phyloP scores from a whole-genome alignment of 92 coral and sea anemone species.

The Porites rus region DNA sequence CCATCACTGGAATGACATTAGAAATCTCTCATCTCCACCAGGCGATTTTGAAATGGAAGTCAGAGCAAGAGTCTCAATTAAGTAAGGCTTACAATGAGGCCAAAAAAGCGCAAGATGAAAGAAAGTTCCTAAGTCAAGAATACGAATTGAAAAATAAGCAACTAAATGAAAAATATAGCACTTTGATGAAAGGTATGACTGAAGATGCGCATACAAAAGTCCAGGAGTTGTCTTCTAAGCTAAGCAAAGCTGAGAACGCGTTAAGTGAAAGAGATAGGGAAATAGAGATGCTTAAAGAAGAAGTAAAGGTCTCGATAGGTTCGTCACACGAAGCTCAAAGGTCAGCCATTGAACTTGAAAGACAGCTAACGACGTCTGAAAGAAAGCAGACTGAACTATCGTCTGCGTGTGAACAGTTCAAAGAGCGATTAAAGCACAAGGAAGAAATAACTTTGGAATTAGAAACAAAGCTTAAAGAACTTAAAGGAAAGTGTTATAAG shows the following conservation, averaged over 20 bases:
- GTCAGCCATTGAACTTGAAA: slow-evolving; percentile 71
- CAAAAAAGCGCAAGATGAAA: slow-evolving; percentile 84
- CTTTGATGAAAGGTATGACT: slow-evolving; percentile 73
- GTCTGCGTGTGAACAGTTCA: slow-evolving; percentile 65
- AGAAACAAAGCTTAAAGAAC: slow-evolving; percentile 53
- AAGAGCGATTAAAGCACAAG: slow-evolving; percentile 54
- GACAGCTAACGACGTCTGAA: slow-evolving; percentile 67
- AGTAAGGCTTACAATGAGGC: slow-evolving; percentile 64
- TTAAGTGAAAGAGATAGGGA: slow-evolving; percentile 78
- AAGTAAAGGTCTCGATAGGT: slow-evolving; percentile 62
- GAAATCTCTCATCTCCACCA: slow-evolving; percentile 90
- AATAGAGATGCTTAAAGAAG: slow-evolving; percentile 65
- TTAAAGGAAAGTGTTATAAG: slow-evolving; percentile 49
- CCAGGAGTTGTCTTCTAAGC: slow-evolving; percentile 65
- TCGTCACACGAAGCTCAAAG: slow-evolving; percentile 79
- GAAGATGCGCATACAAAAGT: slow-evolving; percentile 75
- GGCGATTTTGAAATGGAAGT: slow-evolving; percentile 86
- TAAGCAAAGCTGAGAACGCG: slow-evolving; percentile 70
- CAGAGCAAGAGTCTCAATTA: slow-evolving; percentile 64
- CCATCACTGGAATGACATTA: slow-evolving; percentile 83
- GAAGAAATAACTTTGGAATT: slow-evolving; percentile 61
- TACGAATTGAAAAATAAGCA: slow-evolving; percentile 82
- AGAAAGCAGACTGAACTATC: slow-evolving; percentile 62
- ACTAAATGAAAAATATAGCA: slow-evolving; percentile 79
- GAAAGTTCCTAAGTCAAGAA: slow-evolving; percentile 78